Base-by-base conservation (phyloP, 2,113 vertebrate species). In the Dipodomys merriami region DNA sequence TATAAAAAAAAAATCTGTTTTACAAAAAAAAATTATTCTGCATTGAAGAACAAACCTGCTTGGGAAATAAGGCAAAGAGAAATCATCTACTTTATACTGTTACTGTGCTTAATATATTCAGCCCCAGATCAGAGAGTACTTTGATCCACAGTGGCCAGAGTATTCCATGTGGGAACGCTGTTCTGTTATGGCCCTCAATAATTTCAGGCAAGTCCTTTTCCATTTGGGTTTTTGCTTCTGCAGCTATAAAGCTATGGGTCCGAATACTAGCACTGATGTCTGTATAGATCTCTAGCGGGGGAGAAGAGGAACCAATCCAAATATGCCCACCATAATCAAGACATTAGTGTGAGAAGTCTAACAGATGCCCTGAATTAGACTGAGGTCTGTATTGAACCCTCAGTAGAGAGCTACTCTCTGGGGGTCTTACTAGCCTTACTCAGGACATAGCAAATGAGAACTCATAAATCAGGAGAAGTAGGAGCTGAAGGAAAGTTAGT, bases 141-240 rank as follows among this genome's bases (percentile, higher is more conserved):
- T 49, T 27, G 46, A 30, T 60, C 27, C 62, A 29, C 5, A 0
- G 65, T 11, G 46, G 67, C 44, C 49, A 83, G 25, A 60, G 30
- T n/a, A 39, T 57, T 57, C 53, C 53, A 62, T 19, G 4, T 19
- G 53, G 53, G 53, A 57, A 57, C 16, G 15, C 53, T 57, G 15
- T 57, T 57, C 53, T 57, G 53, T 57, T 57, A 57, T 9, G n/a
- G 9, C 25, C 39, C 46, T 65, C 1, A 1, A 25, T 57, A 35
- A 86, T 49, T 57, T 39, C 4, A 0, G 16, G 60, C 67, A 77
- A 16, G 23, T 85, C 77, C 68, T 68, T 86, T 76, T 79, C 22
- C 62, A 33, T 44, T 33, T 10, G 30, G 39, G 18, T 29, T 84
- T 92, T 96, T 9, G 16, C 85, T 91, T 94, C 46, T 93, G 57